Evolutionary conservation across 2,888 invertebrate species (phyloP).

Genomic region (Gastrophysa polygoni): DNA sequence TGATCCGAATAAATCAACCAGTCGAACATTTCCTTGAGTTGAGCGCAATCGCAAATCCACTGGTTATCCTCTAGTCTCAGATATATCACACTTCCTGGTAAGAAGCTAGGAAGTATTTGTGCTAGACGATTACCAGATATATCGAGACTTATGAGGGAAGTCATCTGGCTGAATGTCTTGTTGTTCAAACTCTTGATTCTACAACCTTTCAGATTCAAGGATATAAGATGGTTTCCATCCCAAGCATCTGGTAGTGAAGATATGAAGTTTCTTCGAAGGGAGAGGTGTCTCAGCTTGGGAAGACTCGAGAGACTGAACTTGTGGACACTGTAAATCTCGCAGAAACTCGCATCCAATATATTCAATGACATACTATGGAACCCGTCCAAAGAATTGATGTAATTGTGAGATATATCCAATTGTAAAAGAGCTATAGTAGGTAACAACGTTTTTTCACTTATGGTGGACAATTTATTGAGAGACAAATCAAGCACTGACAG

Average conservation of each 20-base stretch:
- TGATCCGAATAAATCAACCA: constrained; percentile 65
- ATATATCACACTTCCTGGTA: constrained; percentile 63
- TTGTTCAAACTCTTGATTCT: constrained; percentile 68
- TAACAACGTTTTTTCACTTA: constrained; percentile 66
- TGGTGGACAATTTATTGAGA: constrained; percentile 67
- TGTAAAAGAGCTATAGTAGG: constrained; percentile 66
- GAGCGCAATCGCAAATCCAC: constrained; percentile 76
- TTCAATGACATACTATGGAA: constrained; percentile 65
- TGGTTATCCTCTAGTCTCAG: constrained; percentile 74
- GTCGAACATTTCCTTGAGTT: constrained; percentile 67
- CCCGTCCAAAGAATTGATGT: constrained; percentile 64
- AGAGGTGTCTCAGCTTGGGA: constrained; percentile 65
- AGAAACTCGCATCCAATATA: constrained; percentile 67
- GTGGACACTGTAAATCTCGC: constrained; percentile 67
- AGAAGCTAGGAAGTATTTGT: constrained; percentile 64
- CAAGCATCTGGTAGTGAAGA: constrained; percentile 67
- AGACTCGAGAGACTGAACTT: constrained; percentile 65
- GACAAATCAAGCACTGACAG: constrained; percentile 72
- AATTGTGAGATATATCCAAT: constrained; percentile 71
- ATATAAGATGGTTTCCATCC: constrained; percentile 65
- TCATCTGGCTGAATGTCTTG: constrained; percentile 67
- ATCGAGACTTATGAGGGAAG: constrained; percentile 65
- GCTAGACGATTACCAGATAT: constrained; percentile 76
- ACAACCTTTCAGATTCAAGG: constrained; percentile 66
- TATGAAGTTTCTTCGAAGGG: constrained; percentile 71